Conservation (phyloP, 2,113 vertebrate species). For the Ctenodactylus gundi region DNA sequence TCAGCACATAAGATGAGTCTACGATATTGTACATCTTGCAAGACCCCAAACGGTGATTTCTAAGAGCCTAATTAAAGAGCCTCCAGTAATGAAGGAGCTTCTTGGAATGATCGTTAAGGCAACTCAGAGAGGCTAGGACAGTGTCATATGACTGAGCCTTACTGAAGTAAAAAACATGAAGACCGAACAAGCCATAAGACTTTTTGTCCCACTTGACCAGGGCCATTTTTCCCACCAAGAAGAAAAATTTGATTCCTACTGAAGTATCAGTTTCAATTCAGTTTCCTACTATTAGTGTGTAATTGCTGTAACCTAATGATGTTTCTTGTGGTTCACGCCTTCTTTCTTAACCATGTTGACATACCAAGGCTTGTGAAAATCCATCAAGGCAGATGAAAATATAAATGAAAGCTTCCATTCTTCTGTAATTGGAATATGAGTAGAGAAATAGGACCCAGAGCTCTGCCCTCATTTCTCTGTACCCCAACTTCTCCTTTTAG, state of each 20-base stretch:
- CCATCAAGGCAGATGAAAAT: background rate
- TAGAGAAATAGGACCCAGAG: background rate
- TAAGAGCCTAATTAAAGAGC: background rate
- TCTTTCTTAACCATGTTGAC: background rate
- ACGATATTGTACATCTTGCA: slow-evolving; percentile 7
- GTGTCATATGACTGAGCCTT: background rate
- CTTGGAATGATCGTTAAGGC: background rate
- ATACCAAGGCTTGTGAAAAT: background rate
- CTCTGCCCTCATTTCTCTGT: background rate
- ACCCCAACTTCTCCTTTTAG: background rate
- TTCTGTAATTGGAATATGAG: background rate
- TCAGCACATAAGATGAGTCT: background rate
- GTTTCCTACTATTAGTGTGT: background rate
- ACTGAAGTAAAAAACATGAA: background rate
- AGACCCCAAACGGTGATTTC: background rate
- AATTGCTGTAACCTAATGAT: background rate
- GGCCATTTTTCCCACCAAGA: background rate
- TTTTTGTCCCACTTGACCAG: background rate
- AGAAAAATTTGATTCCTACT: background rate
- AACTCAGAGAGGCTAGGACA: background rate
- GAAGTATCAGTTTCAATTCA: background rate
- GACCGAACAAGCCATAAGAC: background rate
- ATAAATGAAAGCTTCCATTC: background rate
- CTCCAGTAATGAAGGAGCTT: background rate
- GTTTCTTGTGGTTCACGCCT: background rate